These are phyloP conservation scores for Agapetus fuscipes DNA, from an alignment of 2,888 invertebrate species.

Conservation along the genomic window DNA sequence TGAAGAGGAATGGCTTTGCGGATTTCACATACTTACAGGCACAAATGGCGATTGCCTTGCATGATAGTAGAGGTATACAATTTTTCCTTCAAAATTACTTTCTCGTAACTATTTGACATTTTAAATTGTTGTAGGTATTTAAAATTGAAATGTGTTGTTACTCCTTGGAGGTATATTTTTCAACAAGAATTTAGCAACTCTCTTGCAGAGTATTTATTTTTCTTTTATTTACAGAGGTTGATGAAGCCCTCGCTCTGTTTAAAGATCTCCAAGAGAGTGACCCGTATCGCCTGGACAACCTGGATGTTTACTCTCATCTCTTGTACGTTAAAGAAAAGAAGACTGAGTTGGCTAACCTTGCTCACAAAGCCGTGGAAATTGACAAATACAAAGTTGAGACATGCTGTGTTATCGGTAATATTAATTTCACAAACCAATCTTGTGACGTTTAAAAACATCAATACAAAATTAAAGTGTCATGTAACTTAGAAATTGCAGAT, in stretches of 20 bases:
- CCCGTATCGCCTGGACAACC: conserved; percentile 88
- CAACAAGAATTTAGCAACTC: too few species aligned
- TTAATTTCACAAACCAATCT: conserved; percentile 8
- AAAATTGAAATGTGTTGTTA: conserved; percentile 13
- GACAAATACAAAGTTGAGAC: conserved; percentile 97
- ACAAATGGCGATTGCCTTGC: conserved; percentile 86
- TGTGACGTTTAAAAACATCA: conserved; percentile 6
- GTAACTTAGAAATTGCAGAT: background rate
- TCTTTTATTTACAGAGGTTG: conserved; percentile 59
- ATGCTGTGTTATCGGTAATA: conserved; percentile 88
- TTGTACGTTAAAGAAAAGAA: conserved; percentile 89
- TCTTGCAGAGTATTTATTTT: too few species aligned
- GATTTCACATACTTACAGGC: conserved; percentile 84
- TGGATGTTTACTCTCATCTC: conserved; percentile 95
- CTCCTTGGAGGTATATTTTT: too few species aligned
- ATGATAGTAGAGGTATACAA: conserved; percentile 84
- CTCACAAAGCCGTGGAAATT: conserved; percentile 86
- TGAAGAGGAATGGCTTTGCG: conserved; percentile 72
- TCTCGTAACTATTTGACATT: too few species aligned
- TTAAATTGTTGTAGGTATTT: too few species aligned
- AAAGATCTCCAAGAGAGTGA: conserved; percentile 74
- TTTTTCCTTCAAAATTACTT: too few species aligned
- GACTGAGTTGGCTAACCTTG: conserved; percentile 85
- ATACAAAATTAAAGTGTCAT: background rate
- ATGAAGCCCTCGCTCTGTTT: conserved; percentile 78